Percentiles rank a stretch among this genome's conserved stretches.
These are phyloP conservation scores for Cepaea hortensis DNA, from an alignment of 2,888 invertebrate genomes.

Conservation along the genomic window DNA sequence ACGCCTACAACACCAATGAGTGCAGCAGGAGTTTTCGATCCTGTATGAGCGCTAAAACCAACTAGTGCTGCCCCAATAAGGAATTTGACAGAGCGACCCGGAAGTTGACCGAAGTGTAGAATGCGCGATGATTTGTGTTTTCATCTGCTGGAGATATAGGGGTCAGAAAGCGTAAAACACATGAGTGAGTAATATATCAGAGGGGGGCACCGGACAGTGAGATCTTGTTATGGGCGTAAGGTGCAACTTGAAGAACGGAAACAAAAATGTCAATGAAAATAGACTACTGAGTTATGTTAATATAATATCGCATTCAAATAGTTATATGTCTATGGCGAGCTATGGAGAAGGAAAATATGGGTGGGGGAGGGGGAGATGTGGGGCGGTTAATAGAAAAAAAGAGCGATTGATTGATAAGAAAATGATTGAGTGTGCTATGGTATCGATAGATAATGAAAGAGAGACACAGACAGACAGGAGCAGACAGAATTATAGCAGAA, in stretches of 20 bases:
- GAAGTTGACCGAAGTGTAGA: too few species aligned
- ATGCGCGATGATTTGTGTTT: too few species aligned
- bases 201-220: not conserved
- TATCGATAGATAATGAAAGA: not conserved
- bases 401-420: slow-evolving; percentile 3
- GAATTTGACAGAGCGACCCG: too few species aligned
- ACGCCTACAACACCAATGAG: too few species aligned
- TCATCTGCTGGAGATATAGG: too few species aligned
- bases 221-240: not conserved
- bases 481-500: not conserved
- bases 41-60: too few species aligned
- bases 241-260: not conserved
- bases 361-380: not conserved
- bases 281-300: not conserved
- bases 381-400: slow-evolving; percentile 6
- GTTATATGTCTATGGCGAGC: not conserved
- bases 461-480: not conserved
- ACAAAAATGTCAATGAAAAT: not conserved
- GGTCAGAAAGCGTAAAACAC: not conserved
- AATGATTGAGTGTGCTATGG: not conserved
- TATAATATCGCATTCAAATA: not conserved
- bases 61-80: too few species aligned
- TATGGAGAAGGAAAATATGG: not conserved
- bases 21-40: too few species aligned
- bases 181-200: not conserved